Conservation (phyloP, 2,113 vertebrate species). For the Hemibagrus wyckioides region DNA sequence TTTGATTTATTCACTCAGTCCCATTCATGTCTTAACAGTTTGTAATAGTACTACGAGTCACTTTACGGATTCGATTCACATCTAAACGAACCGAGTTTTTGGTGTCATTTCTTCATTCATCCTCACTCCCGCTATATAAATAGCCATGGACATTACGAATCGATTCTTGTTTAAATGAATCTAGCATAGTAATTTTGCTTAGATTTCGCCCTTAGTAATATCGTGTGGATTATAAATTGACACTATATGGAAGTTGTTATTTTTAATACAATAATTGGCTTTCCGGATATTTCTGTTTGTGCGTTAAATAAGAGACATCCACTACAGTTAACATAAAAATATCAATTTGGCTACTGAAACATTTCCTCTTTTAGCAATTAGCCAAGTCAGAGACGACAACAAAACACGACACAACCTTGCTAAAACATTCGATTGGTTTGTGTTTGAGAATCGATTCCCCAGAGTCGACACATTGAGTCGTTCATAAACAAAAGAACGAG, state of each 20-base stretch:
- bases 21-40: neutral
- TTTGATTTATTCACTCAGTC: neutral
- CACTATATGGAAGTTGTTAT: neutral
- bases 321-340: neutral
- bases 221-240: neutral
- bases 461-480: neutral
- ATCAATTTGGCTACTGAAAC: neutral
- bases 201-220: neutral
- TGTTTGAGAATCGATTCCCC: constrained; percentile 2
- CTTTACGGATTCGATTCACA: neutral
- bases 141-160: neutral
- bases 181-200: neutral
- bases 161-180: neutral
- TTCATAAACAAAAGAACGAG: neutral
- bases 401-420: neutral
- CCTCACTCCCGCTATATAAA: too few relatives aligned
- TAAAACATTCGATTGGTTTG: neutral
- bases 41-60: neutral
- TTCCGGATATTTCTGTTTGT: too few relatives aligned
- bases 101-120: too few relatives aligned
- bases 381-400: neutral
- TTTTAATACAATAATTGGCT: neutral
- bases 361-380: neutral
- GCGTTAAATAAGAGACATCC: too few relatives aligned
- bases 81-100: neutral